Percentiles rank a stretch among this genome's conserved stretches.
phyloP scores from a whole-genome alignment of 2,797 vertebrate species.

The Tadarida brasiliensis region DNA sequence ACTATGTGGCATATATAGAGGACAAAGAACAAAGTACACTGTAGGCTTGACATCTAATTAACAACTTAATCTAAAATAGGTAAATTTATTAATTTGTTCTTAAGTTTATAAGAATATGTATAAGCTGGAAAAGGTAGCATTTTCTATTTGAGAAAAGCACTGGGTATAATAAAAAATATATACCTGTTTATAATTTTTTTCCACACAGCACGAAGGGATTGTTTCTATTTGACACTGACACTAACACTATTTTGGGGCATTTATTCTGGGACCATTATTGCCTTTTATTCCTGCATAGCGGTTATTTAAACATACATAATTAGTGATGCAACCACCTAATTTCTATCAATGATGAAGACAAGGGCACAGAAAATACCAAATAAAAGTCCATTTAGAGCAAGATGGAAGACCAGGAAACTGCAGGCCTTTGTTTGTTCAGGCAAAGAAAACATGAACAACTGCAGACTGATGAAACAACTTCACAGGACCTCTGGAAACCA shows the following conservation, averaged over 20 bases:
- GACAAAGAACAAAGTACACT: background rate
- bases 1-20: background rate
- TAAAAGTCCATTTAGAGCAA: background rate
- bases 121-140: background rate
- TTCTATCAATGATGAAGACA: background rate
- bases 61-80: background rate
- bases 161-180: background rate
- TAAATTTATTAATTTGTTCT: background rate
- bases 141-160: background rate
- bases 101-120: background rate
- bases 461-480: background rate
- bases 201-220: background rate
- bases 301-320: background rate
- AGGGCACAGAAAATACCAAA: background rate
- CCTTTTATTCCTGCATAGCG: background rate
- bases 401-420: background rate
- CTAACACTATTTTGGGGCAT: background rate
- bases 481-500: background rate
- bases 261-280: background rate
- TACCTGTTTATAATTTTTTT: background rate
- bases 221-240: background rate
- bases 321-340: background rate
- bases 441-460: background rate
- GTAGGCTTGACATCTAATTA: background rate
- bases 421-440: background rate